Evolutionary conservation across 2,888 invertebrate species (phyloP).

Genomic region (Diarsia rubi): DNA sequence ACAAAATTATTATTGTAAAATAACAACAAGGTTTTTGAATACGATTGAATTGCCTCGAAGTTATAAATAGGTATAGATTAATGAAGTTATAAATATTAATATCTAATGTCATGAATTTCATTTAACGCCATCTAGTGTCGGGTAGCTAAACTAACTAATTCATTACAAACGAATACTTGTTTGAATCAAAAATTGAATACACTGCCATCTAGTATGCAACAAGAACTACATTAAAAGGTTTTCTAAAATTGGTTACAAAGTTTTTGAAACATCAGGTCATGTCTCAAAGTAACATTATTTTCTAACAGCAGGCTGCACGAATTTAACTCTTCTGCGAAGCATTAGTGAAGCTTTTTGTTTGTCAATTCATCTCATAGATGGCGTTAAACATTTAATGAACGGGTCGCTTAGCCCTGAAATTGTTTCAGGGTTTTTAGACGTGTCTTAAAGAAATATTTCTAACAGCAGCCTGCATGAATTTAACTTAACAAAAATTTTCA

Average conservation of each 20-base stretch:
- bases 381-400: conserved; percentile 1
- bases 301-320: not conserved
- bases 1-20: not conserved
- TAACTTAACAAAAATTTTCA: not conserved
- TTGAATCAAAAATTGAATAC: not conserved
- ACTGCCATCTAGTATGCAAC: conserved; percentile 6
- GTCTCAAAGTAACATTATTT: not conserved
- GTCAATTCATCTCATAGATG: conserved; percentile 31
- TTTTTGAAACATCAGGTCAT: not conserved
- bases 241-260: not conserved
- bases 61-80: no score
- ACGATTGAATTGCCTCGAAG: not conserved
- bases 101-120: not conserved
- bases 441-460: not conserved
- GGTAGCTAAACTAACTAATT: not conserved
- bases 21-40: not conserved
- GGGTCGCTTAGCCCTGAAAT: conserved; percentile 5
- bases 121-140: conserved; percentile 9
- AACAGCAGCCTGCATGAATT: not conserved
- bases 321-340: no score
- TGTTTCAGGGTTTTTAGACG: conserved; percentile 49
- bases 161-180: not conserved
- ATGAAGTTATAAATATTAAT: no score
- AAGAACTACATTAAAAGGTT: not conserved
- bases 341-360: conserved; percentile 25